phyloP scores from a whole-genome alignment of 2,888 invertebrate genomes.

The Lasioglossum calceatum region DNA sequence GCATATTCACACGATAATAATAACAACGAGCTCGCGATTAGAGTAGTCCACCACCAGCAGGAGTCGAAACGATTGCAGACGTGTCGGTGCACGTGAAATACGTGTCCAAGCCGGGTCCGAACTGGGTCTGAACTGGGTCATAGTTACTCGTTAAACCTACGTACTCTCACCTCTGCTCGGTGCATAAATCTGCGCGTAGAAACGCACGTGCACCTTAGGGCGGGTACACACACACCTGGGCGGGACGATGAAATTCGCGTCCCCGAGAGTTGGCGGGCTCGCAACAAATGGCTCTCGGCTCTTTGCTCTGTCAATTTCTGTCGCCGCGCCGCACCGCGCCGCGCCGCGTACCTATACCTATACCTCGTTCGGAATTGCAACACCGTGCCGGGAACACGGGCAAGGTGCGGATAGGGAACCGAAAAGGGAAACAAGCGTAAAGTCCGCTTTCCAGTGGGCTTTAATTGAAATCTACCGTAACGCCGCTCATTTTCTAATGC shows the following conservation, averaged over 20 bases:
- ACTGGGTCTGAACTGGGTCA: slow-evolving; percentile 75
- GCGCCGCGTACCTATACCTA: not conserved
- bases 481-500: not conserved
- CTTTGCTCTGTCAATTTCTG: not conserved
- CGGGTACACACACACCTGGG: slow-evolving; percentile 50
- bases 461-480: not conserved
- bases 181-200: slow-evolving; percentile 42
- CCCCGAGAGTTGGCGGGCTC: slow-evolving; percentile 14
- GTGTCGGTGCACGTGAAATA: slow-evolving; percentile 27
- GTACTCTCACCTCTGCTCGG: slow-evolving; percentile 56
- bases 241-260: slow-evolving; percentile 44
- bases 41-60: not conserved
- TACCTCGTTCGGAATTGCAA: not conserved
- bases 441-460: not conserved
- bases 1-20: not conserved
- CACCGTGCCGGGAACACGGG: not conserved
- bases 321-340: not conserved
- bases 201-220: slow-evolving; percentile 41
- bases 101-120: slow-evolving; percentile 51
- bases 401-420: not conserved
- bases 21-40: not conserved
- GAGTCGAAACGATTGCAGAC: not conserved
- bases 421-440: slow-evolving; percentile 5
- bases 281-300: not conserved
- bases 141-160: slow-evolving; percentile 70